Conservation (phyloP, 2,113 vertebrate genomes). For the Dicerorhinus sumatrensis region DNA sequence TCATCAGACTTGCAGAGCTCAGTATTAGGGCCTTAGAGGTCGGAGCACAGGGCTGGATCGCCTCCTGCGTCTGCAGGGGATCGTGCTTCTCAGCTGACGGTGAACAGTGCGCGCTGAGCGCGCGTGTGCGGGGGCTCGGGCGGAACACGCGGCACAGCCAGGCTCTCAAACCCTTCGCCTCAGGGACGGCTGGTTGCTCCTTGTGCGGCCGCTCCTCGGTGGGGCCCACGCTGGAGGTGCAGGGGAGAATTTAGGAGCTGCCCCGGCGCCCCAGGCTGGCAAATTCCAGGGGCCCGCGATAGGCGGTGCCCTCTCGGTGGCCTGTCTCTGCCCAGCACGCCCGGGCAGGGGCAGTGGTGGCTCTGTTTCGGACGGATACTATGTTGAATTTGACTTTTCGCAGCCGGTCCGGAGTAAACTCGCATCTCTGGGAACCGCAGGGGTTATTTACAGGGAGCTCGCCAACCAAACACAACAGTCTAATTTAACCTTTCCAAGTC, state of each 20-base stretch:
- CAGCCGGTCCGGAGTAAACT: slow-evolving; percentile 36
- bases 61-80: not conserved
- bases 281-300: not conserved
- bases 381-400: slow-evolving; percentile 85
- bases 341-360: not conserved
- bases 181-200: not conserved
- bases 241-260: not conserved
- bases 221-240: not conserved
- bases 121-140: not conserved
- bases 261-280: not conserved
- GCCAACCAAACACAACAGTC: slow-evolving; percentile 90
- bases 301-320: not conserved
- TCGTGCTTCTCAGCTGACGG: not conserved
- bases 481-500: slow-evolving; percentile 90
- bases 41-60: not conserved
- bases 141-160: not conserved
- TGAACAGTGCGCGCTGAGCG: fast-evolving
- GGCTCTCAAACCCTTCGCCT: not conserved
- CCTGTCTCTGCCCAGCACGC: not conserved
- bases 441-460: slow-evolving; percentile 87
- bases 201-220: not conserved
- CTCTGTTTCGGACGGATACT: slow-evolving; percentile 13
- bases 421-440: slow-evolving; percentile 64
- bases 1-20: not conserved
- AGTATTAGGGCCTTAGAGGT: not conserved